These are phyloP conservation scores for Eristalis intricaria DNA, from an alignment of 2,888 invertebrate genomes.

Conservation along the genomic window DNA sequence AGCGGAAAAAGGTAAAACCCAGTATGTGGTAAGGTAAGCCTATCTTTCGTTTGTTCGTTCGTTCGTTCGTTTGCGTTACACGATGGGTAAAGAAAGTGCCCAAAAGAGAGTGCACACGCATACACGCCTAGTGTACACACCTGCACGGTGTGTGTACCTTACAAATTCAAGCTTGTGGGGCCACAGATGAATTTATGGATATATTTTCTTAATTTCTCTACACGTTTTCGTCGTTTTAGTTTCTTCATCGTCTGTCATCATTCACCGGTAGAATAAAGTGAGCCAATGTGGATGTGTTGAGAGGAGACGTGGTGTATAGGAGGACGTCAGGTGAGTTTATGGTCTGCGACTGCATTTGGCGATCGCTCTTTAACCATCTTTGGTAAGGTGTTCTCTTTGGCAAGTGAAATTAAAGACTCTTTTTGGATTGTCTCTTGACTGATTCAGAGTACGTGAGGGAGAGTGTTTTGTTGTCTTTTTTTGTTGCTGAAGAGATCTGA, in stretches of 20 bases:
- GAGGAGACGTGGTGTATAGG: background rate
- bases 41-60: background rate
- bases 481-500: background rate
- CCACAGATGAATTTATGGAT: slow-evolving; percentile 20
- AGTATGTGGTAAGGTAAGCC: slow-evolving; percentile 37
- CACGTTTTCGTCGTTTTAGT: slow-evolving; percentile 9
- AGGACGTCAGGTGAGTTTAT: slow-evolving; percentile 43
- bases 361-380: slow-evolving; percentile 56
- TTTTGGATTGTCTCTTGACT: slow-evolving; percentile 20
- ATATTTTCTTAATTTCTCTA: slow-evolving; percentile 41
- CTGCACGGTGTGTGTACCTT: slow-evolving; percentile 20
- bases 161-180: slow-evolving; percentile 3
- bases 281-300: background rate
- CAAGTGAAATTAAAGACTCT: slow-evolving; percentile 56
- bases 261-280: slow-evolving; percentile 52
- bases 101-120: slow-evolving; percentile 40
- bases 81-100: slow-evolving; percentile 53
- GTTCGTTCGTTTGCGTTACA: slow-evolving; percentile 13
- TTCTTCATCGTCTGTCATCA: slow-evolving; percentile 22
- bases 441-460: slow-evolving; percentile 37
- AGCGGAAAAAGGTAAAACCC: slow-evolving; percentile 53
- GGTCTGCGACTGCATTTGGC: slow-evolving; percentile 18
- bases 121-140: slow-evolving; percentile 1
- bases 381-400: slow-evolving; percentile 59
- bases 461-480: slow-evolving; percentile 28